phyloP scores from a whole-genome alignment of 2,113 vertebrate species.

The Xiphophorus hellerii region DNA sequence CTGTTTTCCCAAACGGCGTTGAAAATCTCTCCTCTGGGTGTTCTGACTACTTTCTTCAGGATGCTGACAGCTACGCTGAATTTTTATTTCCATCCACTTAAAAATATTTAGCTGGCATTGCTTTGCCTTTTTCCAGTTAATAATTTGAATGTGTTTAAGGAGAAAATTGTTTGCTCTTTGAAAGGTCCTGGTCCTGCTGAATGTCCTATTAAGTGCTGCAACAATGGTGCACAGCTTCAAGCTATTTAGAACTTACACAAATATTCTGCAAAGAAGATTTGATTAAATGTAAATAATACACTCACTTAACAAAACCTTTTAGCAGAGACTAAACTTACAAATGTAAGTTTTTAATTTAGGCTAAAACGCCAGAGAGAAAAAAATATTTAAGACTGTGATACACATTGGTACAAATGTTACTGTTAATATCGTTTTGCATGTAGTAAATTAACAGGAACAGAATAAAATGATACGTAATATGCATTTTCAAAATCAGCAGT shows the following conservation, averaged over 20 bases:
- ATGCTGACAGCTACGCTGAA: not conserved
- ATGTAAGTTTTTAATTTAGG: not conserved
- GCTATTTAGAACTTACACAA: not conserved
- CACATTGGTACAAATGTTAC: not conserved
- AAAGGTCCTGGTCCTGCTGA: not conserved
- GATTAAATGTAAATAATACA: not conserved
- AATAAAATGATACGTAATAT: not conserved
- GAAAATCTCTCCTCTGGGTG: not conserved
- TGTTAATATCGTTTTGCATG: too few species aligned
- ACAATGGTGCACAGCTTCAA: not conserved
- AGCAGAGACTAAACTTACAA: not conserved
- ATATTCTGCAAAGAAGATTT: not conserved
- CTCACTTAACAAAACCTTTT: not conserved
- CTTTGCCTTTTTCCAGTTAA: too few species aligned
- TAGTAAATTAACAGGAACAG: too few species aligned
- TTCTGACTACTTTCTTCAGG: not conserved
- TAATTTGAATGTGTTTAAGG: not conserved
- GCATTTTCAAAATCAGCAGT: not conserved
- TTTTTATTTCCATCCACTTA: not conserved
- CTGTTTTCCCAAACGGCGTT: too few species aligned
- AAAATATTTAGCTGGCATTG: not conserved
- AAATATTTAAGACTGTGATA: not conserved
- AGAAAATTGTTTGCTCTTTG: not conserved
- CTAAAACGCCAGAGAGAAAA: not conserved
- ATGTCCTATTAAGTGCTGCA: not conserved